A percentile compares a stretch with the other conserved stretches of the same genome.
phyloP scores from a whole-genome alignment of 2,797 vertebrate species.

The Thunnus albacares region DNA sequence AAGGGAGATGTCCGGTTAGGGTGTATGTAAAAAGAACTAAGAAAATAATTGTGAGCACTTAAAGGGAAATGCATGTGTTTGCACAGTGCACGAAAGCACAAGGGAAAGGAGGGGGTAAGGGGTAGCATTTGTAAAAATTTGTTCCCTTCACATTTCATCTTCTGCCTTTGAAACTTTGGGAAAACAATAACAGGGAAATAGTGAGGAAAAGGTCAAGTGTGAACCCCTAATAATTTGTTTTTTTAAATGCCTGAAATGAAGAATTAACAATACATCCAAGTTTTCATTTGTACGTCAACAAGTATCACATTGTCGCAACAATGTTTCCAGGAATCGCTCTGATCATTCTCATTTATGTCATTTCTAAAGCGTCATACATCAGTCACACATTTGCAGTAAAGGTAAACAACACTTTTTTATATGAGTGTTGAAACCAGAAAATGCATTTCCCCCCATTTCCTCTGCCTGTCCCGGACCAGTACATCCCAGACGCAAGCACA shows the following conservation, averaged over 20 bases:
- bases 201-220: conserved; percentile 21
- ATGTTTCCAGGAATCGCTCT: not conserved
- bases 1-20: conserved; percentile 64
- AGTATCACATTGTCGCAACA: not conserved
- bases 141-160: conserved; percentile 57
- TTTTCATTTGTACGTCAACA: not conserved
- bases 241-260: not conserved
- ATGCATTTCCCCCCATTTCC: not conserved
- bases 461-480: not conserved
- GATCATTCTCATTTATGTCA: not conserved
- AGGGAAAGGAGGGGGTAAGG: conserved; percentile 19
- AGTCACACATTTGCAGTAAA: not conserved
- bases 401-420: not conserved
- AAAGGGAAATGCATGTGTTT: conserved; percentile 73
- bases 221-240: not conserved
- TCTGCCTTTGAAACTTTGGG: conserved; percentile 68
- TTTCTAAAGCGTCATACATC: too few species aligned
- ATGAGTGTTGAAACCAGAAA: not conserved
- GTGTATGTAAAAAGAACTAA: conserved; percentile 45
- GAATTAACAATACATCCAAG: not conserved
- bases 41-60: conserved; percentile 67
- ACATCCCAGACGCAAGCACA: conserved; percentile 1
- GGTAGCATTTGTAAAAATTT: conserved; percentile 56
- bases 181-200: conserved; percentile 67
- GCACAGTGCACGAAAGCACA: conserved; percentile 51